These are phyloP conservation scores for Serrognathus titanus DNA, from an alignment of 2,888 invertebrate genomes.

Conservation along the genomic window DNA sequence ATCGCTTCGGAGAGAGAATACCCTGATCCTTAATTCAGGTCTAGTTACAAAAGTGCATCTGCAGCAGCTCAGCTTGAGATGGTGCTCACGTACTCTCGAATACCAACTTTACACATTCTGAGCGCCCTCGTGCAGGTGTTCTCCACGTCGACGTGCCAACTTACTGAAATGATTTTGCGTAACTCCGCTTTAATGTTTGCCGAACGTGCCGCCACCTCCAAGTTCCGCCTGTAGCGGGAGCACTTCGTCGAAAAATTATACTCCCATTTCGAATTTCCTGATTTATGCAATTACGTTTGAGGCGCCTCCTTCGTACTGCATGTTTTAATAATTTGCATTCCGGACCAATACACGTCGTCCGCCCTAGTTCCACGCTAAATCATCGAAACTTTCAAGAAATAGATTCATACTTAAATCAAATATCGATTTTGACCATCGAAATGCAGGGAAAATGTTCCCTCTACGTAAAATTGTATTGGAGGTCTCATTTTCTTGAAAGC, in stretches of 20 bases:
- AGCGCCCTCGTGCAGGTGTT: conserved; percentile 29
- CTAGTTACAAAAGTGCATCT: conserved; percentile 12
- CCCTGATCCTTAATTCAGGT: conserved; percentile 6
- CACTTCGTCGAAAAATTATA: conserved; percentile 4
- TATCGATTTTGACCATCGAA: too few relatives aligned
- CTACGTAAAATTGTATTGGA: too few relatives aligned
- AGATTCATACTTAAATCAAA: too few relatives aligned
- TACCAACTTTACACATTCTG: conserved; percentile 35
- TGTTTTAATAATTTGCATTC: too few relatives aligned
- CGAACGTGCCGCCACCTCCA: conserved; percentile 27
- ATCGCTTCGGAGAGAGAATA: not conserved
- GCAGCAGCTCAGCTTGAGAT: conserved; percentile 20
- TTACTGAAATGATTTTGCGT: conserved; percentile 29
- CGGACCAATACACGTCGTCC: too few relatives aligned
- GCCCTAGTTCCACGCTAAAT: too few relatives aligned
- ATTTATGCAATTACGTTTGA: too few relatives aligned
- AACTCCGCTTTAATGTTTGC: conserved; percentile 33
- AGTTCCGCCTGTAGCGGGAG: conserved; percentile 9
- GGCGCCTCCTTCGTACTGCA: too few relatives aligned
- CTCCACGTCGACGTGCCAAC: conserved; percentile 29
- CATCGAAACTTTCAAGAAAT: too few relatives aligned
- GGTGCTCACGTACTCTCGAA: conserved; percentile 31
- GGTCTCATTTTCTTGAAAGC: too few relatives aligned
- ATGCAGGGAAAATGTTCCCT: too few relatives aligned
- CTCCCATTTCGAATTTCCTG: not conserved